Base-by-base conservation (phyloP, 2,113 vertebrate genomes). In the Mus spicilegus region DNA sequence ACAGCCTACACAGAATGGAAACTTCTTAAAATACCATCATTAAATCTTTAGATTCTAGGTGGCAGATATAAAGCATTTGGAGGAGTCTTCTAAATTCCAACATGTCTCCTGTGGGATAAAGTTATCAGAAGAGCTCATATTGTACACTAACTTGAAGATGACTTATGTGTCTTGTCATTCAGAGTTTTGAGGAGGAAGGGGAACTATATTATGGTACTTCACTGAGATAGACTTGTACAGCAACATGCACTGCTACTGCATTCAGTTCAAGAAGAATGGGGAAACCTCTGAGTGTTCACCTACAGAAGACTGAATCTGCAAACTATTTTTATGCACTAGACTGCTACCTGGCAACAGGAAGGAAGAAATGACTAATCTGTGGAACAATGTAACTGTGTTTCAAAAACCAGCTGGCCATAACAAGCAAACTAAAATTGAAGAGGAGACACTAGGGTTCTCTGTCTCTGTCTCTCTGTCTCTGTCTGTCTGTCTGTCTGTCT, bases 111-210 rank as follows among this genome's bases (percentile, higher is more conserved):
- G 56, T 30, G 14, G n/a, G 17, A 14, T 42, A 78, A 78, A 81
- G 26, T 9, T 58, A n/a, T 22, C n/a, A 49, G 30, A 49, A 49
- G 4, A 17, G 10, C 24, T 14, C 28, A 22, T 13, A 20, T 11
- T 58, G 39, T 54, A 67, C 51, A 39, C 0, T 56, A 69, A 49
- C 8, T 30, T 24, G 51, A 28, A n/a, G 42, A 87, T 26, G 7
- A 19, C 20, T 72, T 14, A 10, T 26, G 16, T 0, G 28, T 2
- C 19, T 26, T n/a, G 2, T 70, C n/a, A 28, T 39, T 3, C 4
- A 2, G 14, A 54, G 26, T 46, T 65, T 9, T 30, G 42, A 49
- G 20, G 69, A 75, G 6, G 42, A 49, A 3, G 1, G 61, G 8
- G 36, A 77, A 63, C 26, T 30, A 1, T n/a, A 33, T n/a, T 77